Evolutionary conservation across 2,888 invertebrate species (phyloP).

Genomic region (Acanthopleura granulata): DNA sequence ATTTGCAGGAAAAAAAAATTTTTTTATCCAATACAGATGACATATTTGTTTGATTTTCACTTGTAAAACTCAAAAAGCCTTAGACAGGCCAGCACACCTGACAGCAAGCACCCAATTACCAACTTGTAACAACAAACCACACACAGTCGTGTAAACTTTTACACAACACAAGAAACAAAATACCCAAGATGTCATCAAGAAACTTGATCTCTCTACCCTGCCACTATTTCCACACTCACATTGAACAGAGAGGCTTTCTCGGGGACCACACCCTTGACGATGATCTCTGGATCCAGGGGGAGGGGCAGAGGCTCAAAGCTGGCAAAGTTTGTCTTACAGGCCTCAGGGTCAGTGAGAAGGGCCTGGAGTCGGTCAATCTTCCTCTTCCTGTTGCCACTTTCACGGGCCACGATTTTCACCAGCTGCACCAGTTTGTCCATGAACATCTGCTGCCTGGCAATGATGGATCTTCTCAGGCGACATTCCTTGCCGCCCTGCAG

Average conservation of each 20-base stretch:
- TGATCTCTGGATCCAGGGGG: constrained; percentile 92
- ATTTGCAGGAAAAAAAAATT: too few relatives aligned
- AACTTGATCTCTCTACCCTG: too few relatives aligned
- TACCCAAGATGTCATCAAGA: too few relatives aligned
- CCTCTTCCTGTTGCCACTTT: constrained; percentile 90
- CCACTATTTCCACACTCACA: constrained; percentile 39
- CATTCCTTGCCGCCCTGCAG: constrained; percentile 63
- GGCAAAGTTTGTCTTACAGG: constrained; percentile 74
- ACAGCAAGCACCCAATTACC: too few relatives aligned
- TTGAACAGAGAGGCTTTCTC: constrained; percentile 95
- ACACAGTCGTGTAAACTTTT: too few relatives aligned
- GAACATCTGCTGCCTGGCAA: constrained; percentile 89
- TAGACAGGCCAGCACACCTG: too few relatives aligned
- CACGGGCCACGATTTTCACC: constrained; percentile 88
- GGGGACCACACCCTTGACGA: constrained; percentile 82
- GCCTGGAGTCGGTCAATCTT: constrained; percentile 92
- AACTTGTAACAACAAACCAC: too few relatives aligned
- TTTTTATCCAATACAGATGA: too few relatives aligned
- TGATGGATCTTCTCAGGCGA: constrained; percentile 77
- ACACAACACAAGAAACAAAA: too few relatives aligned
- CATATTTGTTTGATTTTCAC: too few relatives aligned
- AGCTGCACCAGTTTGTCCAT: constrained; percentile 90
- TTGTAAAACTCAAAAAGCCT: too few relatives aligned
- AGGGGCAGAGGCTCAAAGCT: constrained; percentile 93
- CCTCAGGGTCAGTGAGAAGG: constrained; percentile 78